phyloP scores from a whole-genome alignment of 2,113 vertebrate genomes.

The Bolborhynchus lineola region DNA sequence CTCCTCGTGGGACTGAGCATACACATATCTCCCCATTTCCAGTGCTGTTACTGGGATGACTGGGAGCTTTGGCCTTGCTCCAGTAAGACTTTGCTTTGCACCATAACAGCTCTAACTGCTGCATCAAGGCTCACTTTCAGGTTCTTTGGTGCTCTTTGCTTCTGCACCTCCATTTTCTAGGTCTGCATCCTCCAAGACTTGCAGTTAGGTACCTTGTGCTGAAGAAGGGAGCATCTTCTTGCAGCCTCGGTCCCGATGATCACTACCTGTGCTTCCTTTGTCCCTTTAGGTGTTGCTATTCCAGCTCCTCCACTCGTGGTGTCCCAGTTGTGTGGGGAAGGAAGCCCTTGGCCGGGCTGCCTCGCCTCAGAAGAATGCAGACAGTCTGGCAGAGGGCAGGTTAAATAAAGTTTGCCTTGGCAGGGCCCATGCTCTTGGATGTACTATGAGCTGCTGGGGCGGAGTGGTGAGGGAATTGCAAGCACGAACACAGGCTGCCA shows the following conservation, averaged over 20 bases:
- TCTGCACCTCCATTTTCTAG: not conserved
- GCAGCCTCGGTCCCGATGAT: not conserved
- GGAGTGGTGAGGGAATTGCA: constrained; percentile 48
- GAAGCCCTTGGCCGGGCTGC: constrained; percentile 45
- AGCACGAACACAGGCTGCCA: constrained; percentile 13
- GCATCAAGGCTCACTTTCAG: not conserved
- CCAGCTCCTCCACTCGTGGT: not conserved
- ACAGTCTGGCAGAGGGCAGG: constrained; percentile 79
- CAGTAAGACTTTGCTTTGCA: not conserved
- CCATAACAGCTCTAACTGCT: not conserved
- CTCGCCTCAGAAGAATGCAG: constrained; percentile 74
- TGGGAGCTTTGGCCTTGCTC: rapidly evolving
- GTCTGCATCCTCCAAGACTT: not conserved
- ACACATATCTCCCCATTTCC: not conserved
- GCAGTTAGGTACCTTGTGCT: not conserved
- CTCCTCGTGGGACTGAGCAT: not conserved
- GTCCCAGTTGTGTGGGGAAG: not conserved
- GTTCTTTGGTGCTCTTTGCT: not conserved
- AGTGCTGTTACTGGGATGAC: not conserved
- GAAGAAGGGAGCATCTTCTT: rapidly evolving
- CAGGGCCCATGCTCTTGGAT: constrained; percentile 59
- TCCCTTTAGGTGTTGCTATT: constrained; percentile 51
- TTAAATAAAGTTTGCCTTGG: constrained; percentile 83
- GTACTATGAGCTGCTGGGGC: constrained; percentile 29
- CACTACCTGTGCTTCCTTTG: not conserved